Conservation (phyloP, 2,113 vertebrate genomes). For the Morone chrysops region DNA sequence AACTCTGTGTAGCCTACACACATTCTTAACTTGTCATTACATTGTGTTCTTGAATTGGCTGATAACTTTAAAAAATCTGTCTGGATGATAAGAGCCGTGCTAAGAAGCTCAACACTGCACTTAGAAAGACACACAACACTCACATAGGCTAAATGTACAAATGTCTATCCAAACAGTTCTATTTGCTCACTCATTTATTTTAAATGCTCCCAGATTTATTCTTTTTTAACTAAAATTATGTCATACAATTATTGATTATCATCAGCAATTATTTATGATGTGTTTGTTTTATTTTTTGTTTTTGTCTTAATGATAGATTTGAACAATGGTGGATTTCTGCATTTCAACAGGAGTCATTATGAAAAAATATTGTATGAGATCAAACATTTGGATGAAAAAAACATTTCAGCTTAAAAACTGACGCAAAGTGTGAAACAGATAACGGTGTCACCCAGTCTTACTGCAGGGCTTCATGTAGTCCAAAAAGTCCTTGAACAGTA, state of each 20-base stretch:
- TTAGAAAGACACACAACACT: constrained; percentile 29
- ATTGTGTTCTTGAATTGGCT: constrained; percentile 68
- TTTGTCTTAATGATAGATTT: neutral
- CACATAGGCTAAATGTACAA: neutral
- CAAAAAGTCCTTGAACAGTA: neutral
- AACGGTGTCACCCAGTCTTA: neutral
- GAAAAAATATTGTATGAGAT: neutral
- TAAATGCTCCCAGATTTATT: neutral
- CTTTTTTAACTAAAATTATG: neutral
- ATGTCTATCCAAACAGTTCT: neutral
- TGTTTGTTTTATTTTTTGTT: neutral
- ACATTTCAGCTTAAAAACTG: neutral
- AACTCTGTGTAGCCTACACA: constrained; percentile 57
- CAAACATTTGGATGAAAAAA: neutral
- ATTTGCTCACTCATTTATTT: neutral
- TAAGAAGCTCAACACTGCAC: constrained; percentile 21
- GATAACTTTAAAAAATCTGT: constrained; percentile 70
- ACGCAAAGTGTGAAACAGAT: neutral
- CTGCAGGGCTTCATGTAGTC: neutral
- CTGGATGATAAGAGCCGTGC: constrained; percentile 56
- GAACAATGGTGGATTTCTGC: neutral
- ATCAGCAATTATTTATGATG: no score
- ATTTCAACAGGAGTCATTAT: neutral
- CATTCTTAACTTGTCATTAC: constrained; percentile 67
- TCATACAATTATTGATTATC: no score